These are phyloP conservation scores for Trachelus stipa DNA, from an alignment of 2,888 invertebrate genomes.

Conservation along the genomic window DNA sequence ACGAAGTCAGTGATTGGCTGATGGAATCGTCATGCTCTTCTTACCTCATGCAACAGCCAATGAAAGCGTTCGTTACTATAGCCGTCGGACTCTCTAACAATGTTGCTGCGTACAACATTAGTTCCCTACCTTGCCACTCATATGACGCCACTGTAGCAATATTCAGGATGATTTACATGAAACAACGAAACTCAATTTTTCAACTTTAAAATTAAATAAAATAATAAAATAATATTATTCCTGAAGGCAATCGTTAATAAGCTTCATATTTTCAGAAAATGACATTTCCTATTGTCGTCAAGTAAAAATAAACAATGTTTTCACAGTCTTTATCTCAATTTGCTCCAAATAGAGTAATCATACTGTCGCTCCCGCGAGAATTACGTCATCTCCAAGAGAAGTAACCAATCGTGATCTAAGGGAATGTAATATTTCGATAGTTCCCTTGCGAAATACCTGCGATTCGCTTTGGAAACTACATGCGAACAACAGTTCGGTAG, in stretches of 20 bases:
- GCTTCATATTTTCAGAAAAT: neutral
- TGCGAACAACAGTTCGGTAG: neutral
- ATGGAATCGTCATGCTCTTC: neutral
- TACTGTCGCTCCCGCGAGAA: neutral
- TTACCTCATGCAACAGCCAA: neutral
- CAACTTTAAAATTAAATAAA: neutral
- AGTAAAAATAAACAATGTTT: neutral
- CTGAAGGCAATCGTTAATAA: neutral
- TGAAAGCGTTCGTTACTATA: neutral
- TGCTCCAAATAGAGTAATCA: neutral
- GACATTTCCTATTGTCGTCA: neutral
- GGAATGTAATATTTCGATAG: neutral
- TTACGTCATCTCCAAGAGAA: constrained; percentile 8
- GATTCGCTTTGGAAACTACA: neutral
- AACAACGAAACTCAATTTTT: neutral
- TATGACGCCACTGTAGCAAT: neutral
- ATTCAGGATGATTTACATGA: neutral
- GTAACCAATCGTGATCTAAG: constrained; percentile 6
- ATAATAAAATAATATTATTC: neutral
- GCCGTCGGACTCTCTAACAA: neutral
- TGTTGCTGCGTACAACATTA: neutral
- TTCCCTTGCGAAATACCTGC: neutral
- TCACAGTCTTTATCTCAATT: neutral
- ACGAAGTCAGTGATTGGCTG: constrained; percentile 35
- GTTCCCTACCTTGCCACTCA: neutral